Base-by-base conservation (phyloP, 2,888 invertebrate species). In the Coronaproctus castanopsis region DNA sequence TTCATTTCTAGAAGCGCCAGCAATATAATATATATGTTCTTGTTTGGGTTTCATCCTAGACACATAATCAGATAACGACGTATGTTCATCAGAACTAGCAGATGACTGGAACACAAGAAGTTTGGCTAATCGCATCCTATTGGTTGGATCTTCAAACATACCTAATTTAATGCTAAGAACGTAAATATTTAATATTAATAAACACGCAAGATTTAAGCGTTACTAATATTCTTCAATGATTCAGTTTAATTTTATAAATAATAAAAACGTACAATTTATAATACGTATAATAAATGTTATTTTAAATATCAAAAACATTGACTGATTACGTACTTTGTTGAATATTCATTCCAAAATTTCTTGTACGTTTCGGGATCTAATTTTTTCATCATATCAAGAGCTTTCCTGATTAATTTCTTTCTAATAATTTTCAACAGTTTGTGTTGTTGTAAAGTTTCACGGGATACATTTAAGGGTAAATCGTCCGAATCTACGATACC, bases 401-500 rank as follows among this genome's bases (percentile, higher is more conserved):
- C 90, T 74, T 99, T 99, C 56, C 98, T 82, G 19, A 98, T 88
- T 62, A 99, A 77, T 71, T 98, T 99, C 79, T 98, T 98, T 78
- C 95, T 95, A 71, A 99, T 98, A 61, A 98, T 91, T 75, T 98
- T 98, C 69, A 98, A 86, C 8, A 98, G 80, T 73, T 98, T 98
- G 76, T 96, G 95, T 71, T 98, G 98, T 72, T 98, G 98, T 36
- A 98, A 79, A 57, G 91, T 96, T 77, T 98, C 98, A 66, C 98
- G 85, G 1, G 92, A 92, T 24, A 98, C 97, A 73, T 98, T 99
- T 66, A 98, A 78, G 24, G 98, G 98, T 66, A 99, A 75, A 76
- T 99, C 98, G 74, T 98, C 98, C 14, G 93, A 95, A 76, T 98
- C 98, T 54, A 98, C 97, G 65, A 99, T 87, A 67, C 98, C 98